Evolutionary conservation across 2,113 vertebrate genomes (phyloP).

Genomic region (Amblyornis subalaris): DNA sequence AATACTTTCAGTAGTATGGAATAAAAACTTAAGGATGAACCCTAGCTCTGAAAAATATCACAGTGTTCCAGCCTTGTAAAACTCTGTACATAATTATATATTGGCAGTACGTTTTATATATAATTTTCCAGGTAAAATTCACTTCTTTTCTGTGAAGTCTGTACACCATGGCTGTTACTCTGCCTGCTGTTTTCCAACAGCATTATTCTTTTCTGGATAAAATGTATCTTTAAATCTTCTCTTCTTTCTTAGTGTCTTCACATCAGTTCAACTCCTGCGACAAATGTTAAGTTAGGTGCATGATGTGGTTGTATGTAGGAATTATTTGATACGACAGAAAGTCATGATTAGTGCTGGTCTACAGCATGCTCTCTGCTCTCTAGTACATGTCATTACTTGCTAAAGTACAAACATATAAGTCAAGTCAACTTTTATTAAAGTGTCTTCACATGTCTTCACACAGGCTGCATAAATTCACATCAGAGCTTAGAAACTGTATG

Average conservation of each 20-base stretch:
- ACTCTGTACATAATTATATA: background rate
- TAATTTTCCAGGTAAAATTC: background rate
- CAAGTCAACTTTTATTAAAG: background rate
- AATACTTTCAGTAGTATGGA: background rate
- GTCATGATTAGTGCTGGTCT: background rate
- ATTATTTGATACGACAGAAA: background rate
- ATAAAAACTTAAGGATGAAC: background rate
- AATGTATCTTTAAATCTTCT: background rate
- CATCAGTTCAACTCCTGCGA: background rate
- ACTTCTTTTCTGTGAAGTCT: background rate
- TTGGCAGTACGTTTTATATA: background rate
- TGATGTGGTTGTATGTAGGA: background rate
- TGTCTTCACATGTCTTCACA: background rate
- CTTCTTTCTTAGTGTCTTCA: background rate
- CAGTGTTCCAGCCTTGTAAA: background rate
- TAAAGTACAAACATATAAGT: background rate
- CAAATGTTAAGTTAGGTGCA: background rate
- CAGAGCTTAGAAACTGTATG: background rate
- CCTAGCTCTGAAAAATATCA: background rate
- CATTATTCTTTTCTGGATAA: background rate
- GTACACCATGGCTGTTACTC: background rate
- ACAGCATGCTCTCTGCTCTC: background rate
- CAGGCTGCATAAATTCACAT: background rate
- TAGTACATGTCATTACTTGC: background rate
- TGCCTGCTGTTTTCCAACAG: background rate